phyloP scores from a whole-genome alignment of 2,113 vertebrate species.

The Coracopsis vasa region DNA sequence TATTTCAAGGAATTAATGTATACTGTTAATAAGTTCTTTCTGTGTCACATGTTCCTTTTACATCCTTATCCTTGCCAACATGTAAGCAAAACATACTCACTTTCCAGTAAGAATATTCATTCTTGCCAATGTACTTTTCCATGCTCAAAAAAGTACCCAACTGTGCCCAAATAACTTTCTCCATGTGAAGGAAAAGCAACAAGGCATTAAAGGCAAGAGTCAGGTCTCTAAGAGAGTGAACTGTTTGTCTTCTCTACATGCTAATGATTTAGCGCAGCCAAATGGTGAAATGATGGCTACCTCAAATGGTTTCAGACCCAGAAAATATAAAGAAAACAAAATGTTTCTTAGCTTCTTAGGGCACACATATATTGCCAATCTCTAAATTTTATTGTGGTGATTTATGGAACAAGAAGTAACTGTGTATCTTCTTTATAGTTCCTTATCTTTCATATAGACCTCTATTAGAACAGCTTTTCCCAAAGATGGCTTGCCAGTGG shows the following conservation, averaged over 20 bases:
- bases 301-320: not conserved
- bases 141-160: not conserved
- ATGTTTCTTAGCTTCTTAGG: not conserved
- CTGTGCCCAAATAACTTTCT: not conserved
- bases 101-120: not conserved
- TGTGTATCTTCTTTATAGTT: not conserved
- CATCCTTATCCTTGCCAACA: not conserved
- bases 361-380: not conserved
- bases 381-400: not conserved
- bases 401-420: not conserved
- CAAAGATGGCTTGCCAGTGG: not conserved
- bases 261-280: not conserved
- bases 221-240: not conserved
- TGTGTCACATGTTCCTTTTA: not conserved
- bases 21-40: not conserved
- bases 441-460: not conserved
- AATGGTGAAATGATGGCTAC: not conserved
- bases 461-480: not conserved
- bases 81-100: not conserved
- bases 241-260: not conserved
- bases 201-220: not conserved
- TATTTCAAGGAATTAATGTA: not conserved
- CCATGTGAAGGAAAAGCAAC: not conserved
- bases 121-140: not conserved
- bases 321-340: not conserved